Percentiles rank a stretch among this genome's conserved stretches.
Conservation (phyloP, 2,797 vertebrate genomes). For the Otus scops region DNA sequence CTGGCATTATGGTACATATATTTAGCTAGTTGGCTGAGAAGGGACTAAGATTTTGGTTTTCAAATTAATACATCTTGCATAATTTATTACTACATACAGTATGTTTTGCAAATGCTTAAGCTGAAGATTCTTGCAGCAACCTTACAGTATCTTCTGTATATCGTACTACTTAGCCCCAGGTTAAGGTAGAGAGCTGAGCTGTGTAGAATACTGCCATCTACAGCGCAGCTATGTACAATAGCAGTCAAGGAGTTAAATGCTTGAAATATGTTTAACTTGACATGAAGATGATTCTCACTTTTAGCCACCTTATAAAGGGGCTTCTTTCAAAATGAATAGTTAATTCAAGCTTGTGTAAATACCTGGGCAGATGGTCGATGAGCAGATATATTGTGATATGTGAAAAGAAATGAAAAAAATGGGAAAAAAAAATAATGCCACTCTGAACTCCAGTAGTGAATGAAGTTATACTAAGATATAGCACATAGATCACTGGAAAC, state of each 20-base stretch:
- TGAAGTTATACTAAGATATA: background rate
- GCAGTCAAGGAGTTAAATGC: background rate
- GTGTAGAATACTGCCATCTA: constrained; percentile 17
- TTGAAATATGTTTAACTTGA: background rate
- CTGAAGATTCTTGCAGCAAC: background rate
- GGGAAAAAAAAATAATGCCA: background rate
- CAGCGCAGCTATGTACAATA: background rate
- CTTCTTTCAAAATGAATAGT: background rate
- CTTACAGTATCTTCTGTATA: background rate
- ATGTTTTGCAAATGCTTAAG: background rate
- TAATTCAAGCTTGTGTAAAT: background rate
- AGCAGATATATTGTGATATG: background rate
- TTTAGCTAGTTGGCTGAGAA: background rate
- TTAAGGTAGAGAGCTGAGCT: background rate
- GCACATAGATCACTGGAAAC: background rate
- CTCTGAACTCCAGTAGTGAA: background rate
- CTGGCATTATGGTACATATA: background rate
- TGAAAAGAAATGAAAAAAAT: background rate
- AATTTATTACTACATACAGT: fast-evolving
- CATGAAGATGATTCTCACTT: background rate
- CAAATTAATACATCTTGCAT: background rate
- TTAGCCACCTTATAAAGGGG: background rate
- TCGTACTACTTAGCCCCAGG: background rate
- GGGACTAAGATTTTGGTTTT: background rate
- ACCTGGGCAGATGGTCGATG: background rate